Conservation (phyloP, 1,140 invertebrate genomes). For the Branchinecta lynchi region DNA sequence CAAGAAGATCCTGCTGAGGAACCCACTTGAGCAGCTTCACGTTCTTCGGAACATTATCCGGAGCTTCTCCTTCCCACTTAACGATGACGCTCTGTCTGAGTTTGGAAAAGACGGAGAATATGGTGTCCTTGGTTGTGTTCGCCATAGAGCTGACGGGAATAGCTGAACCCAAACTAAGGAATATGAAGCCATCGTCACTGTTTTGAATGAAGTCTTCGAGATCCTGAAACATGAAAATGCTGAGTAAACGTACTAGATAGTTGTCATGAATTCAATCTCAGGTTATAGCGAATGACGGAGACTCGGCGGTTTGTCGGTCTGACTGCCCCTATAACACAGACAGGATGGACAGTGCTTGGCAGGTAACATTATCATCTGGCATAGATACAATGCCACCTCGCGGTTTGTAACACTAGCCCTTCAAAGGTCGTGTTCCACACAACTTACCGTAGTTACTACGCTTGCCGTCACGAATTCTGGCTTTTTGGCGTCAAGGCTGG, state of each 20-base stretch:
- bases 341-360: too few relatives aligned
- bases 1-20: slow-evolving; percentile 27
- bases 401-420: too few relatives aligned
- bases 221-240: slow-evolving; percentile 23
- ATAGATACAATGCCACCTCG: too few relatives aligned
- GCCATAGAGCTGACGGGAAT: slow-evolving; percentile 38
- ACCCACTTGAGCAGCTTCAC: slow-evolving; percentile 26
- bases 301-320: too few relatives aligned
- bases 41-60: slow-evolving; percentile 20
- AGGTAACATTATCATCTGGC: too few relatives aligned
- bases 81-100: slow-evolving; percentile 41
- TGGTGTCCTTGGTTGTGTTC: slow-evolving; percentile 26
- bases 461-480: too few relatives aligned
- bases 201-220: slow-evolving; percentile 24
- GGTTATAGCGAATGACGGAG: too few relatives aligned
- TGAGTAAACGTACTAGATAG: not conserved
- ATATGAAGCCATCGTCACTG: slow-evolving; percentile 38
- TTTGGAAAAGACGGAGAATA: slow-evolving; percentile 37
- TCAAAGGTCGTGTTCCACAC: too few relatives aligned
- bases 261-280: too few relatives aligned
- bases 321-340: too few relatives aligned
- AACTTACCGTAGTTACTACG: too few relatives aligned
- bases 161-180: slow-evolving; percentile 43
- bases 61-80: slow-evolving; percentile 41
- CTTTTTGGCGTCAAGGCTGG: too few relatives aligned